A percentile compares a stretch with the other conserved stretches of the same genome.
Conservation (phyloP, 2,113 vertebrate species). For the Lamprotornis superbus region DNA sequence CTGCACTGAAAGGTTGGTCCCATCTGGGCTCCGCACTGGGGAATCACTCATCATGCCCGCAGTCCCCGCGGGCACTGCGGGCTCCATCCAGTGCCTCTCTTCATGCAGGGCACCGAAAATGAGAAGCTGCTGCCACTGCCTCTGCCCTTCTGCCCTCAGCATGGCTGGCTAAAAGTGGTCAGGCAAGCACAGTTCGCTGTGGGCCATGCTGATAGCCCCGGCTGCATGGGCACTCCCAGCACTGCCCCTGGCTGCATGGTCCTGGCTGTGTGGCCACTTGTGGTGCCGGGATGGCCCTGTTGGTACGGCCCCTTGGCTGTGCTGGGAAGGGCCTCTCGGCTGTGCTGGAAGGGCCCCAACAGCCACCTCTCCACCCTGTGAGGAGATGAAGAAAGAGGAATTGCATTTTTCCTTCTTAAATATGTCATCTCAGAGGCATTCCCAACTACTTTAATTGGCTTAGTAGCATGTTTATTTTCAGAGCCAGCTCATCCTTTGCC, state of each 20-base stretch:
- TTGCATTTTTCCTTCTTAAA: neutral
- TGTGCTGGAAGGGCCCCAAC: no score
- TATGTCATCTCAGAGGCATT: neutral
- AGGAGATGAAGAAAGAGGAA: neutral
- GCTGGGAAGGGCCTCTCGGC: no score
- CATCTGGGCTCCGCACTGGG: accelerated
- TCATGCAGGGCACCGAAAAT: no score
- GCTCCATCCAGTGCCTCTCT: no score
- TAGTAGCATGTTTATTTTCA: neutral
- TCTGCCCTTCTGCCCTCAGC: no score
- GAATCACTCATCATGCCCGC: accelerated
- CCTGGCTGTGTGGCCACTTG: no score
- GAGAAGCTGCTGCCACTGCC: no score
- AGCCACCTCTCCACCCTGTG: accelerated
- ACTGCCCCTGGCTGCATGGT: no score
- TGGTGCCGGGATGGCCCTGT: no score
- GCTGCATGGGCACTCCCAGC: no score
- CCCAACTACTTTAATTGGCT: neutral
- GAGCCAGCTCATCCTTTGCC: accelerated
- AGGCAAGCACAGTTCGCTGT: neutral
- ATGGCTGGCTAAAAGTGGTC: no score
- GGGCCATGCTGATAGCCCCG: neutral
- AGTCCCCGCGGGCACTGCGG: neutral
- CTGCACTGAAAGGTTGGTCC: neutral
- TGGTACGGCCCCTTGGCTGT: no score